Evolutionary conservation across 2,113 vertebrate species (phyloP).

Genomic region (Numida meleagris): DNA sequence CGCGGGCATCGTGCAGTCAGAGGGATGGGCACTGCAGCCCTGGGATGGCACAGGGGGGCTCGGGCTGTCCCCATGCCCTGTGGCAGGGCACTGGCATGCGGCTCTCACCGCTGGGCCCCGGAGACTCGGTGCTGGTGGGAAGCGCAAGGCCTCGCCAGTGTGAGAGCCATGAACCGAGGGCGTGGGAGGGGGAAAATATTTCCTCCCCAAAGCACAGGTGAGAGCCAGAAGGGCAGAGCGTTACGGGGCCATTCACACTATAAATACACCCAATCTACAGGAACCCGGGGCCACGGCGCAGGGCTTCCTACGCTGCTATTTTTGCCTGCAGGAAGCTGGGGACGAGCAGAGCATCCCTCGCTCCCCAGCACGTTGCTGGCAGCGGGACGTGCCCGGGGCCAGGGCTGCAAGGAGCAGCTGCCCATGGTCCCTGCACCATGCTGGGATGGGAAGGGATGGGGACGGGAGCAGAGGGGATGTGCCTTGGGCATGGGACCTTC

Average conservation of each 20-base stretch:
- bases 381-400: not conserved
- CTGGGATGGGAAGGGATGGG: no score
- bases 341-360: conserved; percentile 53
- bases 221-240: not conserved
- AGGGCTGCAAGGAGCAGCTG: not conserved
- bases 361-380: not conserved
- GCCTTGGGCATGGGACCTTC: not conserved
- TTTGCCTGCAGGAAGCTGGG: conserved; percentile 47
- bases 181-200: not conserved
- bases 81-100: accelerated
- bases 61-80: accelerated
- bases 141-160: not conserved
- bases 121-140: not conserved
- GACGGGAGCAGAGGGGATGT: not conserved
- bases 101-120: not conserved
- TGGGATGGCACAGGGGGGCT: not conserved
- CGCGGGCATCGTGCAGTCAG: accelerated
- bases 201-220: not conserved
- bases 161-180: accelerated
- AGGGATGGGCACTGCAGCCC: not conserved
- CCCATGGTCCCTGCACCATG: no score
- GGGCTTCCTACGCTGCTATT: conserved; percentile 24
- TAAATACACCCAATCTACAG: conserved; percentile 38
- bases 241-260: not conserved
- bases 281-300: not conserved